Evolutionary conservation across 2,888 invertebrate species (phyloP).

Genomic region (Lasioglossum oenotherae): DNA sequence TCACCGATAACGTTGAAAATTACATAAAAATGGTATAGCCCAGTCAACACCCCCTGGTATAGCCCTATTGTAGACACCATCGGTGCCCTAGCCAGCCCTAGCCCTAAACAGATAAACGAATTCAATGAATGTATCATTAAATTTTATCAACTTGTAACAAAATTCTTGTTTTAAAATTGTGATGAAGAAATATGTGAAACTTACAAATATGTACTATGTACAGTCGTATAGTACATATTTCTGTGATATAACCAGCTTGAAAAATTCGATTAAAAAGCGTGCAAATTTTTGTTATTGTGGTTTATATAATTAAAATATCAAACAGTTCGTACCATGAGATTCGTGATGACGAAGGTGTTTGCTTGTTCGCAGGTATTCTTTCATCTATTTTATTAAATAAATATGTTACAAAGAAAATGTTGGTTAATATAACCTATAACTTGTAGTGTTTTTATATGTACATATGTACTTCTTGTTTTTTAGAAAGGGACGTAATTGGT

Average conservation of each 20-base stretch:
- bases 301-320: conserved; percentile 1
- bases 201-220: background rate
- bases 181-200: background rate
- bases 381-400: conserved; percentile 14
- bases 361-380: conserved; percentile 51
- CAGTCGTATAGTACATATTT: background rate
- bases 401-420: background rate
- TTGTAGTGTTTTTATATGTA: background rate
- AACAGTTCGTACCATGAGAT: conserved; percentile 26
- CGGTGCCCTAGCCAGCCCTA: background rate
- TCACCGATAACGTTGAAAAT: too few relatives aligned
- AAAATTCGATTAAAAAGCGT: background rate
- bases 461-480: too few relatives aligned
- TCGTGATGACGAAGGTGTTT: conserved; percentile 12
- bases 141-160: background rate
- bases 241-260: background rate
- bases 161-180: background rate
- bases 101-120: background rate
- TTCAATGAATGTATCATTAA: background rate
- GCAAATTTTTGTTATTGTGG: background rate
- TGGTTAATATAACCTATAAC: conserved; percentile 43
- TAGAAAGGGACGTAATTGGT: background rate
- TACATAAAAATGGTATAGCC: too few relatives aligned
- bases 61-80: too few relatives aligned
- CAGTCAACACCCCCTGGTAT: too few relatives aligned